These are phyloP conservation scores for Terrapene triunguis DNA, from an alignment of 2,113 vertebrate genomes.

Conservation along the genomic window DNA sequence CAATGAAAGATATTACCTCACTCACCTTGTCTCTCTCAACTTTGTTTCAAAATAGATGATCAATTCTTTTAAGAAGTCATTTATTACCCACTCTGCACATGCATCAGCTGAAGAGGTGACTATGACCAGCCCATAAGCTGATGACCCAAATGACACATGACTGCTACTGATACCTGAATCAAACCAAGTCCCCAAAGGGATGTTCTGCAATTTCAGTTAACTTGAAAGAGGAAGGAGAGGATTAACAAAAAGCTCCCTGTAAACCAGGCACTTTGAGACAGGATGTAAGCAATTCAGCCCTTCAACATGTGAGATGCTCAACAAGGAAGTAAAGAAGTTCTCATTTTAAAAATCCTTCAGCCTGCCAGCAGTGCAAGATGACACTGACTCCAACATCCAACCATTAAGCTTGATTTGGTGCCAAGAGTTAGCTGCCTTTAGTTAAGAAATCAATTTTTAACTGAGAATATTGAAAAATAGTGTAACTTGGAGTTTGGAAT, in stretches of 20 bases:
- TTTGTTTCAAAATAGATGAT: neutral
- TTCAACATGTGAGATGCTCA: neutral
- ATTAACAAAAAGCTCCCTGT: neutral
- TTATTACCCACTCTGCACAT: neutral
- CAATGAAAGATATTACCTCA: no score
- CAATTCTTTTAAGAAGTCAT: neutral
- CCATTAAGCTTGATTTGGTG: neutral
- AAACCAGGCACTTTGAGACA: neutral
- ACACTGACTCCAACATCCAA: neutral
- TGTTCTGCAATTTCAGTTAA: neutral
- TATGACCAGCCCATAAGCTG: neutral
- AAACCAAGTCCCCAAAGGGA: neutral
- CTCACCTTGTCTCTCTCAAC: no score
- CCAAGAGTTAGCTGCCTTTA: neutral
- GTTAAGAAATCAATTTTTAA: neutral
- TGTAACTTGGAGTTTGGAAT: neutral
- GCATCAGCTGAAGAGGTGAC: neutral
- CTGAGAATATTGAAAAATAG: neutral
- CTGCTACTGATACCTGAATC: neutral
- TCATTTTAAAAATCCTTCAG: neutral
- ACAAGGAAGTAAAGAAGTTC: neutral
- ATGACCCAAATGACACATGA: neutral
- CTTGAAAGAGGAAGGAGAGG: neutral
- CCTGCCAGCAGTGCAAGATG: neutral
- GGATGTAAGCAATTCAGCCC: neutral